Percentiles rank a stretch among this genome's conserved stretches.
Conservation (phyloP, 1,140 invertebrate genomes). For the Octopus bimaculoides region DNA sequence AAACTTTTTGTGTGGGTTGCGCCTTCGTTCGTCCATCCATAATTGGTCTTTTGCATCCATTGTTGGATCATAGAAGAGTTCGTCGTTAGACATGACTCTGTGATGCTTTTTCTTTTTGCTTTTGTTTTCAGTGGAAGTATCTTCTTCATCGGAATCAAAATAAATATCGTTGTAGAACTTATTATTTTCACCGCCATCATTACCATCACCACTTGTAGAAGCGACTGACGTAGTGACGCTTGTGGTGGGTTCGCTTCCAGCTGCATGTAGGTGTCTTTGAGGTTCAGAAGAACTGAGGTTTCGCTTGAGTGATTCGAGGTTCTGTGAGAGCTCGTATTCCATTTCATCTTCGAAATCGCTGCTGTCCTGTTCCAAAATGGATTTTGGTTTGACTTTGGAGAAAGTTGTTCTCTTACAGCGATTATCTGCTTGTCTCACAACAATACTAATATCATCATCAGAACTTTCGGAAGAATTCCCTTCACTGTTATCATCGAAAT, state of each 20-base stretch:
- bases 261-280: neutral
- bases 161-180: slow-evolving; percentile 58
- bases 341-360: slow-evolving; percentile 52
- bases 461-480: neutral
- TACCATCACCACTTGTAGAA: neutral
- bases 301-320: no score
- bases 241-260: neutral
- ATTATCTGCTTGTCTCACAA: neutral
- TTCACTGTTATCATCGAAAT: neutral
- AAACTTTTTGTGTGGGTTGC: slow-evolving; percentile 35
- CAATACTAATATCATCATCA: slow-evolving; percentile 1
- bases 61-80: slow-evolving; percentile 64
- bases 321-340: slow-evolving; percentile 35
- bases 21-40: slow-evolving; percentile 61
- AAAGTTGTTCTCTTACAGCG: no score
- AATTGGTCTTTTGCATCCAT: slow-evolving; percentile 65
- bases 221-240: neutral
- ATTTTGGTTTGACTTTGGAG: no score
- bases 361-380: neutral
- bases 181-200: slow-evolving; percentile 19
- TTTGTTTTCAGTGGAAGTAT: slow-evolving; percentile 24
- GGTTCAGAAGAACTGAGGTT: no score
- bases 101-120: slow-evolving; percentile 29
- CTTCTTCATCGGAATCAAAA: slow-evolving; percentile 61
- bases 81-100: slow-evolving; percentile 53